Conservation (phyloP, 2,113 vertebrate genomes). For the Colossoma macropomum region DNA sequence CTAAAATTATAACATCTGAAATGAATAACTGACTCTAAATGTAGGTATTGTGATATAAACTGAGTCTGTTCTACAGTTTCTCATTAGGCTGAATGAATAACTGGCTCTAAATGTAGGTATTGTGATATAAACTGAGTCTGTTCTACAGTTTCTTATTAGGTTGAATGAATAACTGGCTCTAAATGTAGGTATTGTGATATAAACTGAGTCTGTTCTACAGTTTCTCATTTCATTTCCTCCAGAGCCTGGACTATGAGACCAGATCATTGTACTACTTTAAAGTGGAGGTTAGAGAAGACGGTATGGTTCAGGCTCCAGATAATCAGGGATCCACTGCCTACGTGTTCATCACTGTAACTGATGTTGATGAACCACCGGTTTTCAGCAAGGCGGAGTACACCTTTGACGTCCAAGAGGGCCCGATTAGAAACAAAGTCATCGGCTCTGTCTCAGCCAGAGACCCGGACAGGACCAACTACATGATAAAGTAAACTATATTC, state of each 20-base stretch:
- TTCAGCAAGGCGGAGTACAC: constrained; percentile 80
- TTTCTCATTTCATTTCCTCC: constrained; percentile 11
- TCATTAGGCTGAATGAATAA: too few species aligned
- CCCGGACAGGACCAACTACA: constrained; percentile 76
- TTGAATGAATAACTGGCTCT: too few species aligned
- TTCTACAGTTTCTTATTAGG: too few species aligned
- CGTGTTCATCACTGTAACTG: constrained; percentile 79
- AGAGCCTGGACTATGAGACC: constrained; percentile 89
- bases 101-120: too few species aligned
- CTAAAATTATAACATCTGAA: too few species aligned
- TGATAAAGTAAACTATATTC: constrained; percentile 77
- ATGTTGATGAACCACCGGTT: constrained; percentile 89
- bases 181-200: too few species aligned
- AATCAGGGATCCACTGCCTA: constrained; percentile 59
- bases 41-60: too few species aligned
- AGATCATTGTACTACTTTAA: constrained; percentile 61
- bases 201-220: too few species aligned
- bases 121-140: too few species aligned
- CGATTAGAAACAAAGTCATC: constrained; percentile 62
- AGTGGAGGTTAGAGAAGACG: constrained; percentile 64
- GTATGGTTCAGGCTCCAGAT: constrained; percentile 48
- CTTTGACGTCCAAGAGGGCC: constrained; percentile 83
- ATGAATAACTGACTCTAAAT: too few species aligned
- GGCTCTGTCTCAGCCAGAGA: constrained; percentile 82
- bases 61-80: too few species aligned